phyloP scores from a whole-genome alignment of 2,113 vertebrate genomes.

The Sclerurus mexicanus region DNA sequence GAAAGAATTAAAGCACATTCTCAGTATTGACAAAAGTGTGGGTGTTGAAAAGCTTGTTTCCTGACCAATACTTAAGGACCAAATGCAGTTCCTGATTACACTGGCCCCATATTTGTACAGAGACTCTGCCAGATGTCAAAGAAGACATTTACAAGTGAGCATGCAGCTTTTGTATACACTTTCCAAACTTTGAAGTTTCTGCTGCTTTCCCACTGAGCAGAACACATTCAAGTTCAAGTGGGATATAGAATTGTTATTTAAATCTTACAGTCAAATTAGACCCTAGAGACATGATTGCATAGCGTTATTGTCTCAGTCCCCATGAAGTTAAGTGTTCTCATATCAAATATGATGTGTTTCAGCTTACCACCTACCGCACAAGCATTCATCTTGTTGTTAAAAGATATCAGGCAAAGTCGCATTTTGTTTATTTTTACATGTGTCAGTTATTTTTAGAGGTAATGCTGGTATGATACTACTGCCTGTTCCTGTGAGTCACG shows the following conservation, averaged over 20 bases:
- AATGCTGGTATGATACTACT: not conserved
- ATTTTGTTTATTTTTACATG: conserved; percentile 16
- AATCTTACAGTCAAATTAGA: conserved; percentile 40
- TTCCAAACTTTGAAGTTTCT: not conserved
- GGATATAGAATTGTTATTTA: conserved; percentile 5
- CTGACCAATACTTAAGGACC: not conserved
- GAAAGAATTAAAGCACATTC: not conserved
- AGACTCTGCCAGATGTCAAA: not conserved
- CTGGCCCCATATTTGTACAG: not conserved
- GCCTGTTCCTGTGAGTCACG: not conserved
- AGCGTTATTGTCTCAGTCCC: conserved; percentile 4
- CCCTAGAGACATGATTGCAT: not conserved
- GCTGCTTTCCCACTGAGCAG: not conserved
- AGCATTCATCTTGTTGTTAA: conserved; percentile 17
- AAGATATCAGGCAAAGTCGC: not conserved
- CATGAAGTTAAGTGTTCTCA: conserved; percentile 32
- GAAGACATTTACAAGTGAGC: not conserved
- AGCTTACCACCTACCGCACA: conserved; percentile 4
- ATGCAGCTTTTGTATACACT: not conserved
- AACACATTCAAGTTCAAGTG: conserved; percentile 14
- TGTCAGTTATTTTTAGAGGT: not conserved
- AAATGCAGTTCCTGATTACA: not conserved
- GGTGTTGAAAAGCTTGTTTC: not conserved
- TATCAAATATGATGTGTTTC: conserved; percentile 25
- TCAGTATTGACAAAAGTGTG: not conserved